Evolutionary conservation across 2,113 vertebrate genomes (phyloP).

Genomic region (Lanius collurio): DNA sequence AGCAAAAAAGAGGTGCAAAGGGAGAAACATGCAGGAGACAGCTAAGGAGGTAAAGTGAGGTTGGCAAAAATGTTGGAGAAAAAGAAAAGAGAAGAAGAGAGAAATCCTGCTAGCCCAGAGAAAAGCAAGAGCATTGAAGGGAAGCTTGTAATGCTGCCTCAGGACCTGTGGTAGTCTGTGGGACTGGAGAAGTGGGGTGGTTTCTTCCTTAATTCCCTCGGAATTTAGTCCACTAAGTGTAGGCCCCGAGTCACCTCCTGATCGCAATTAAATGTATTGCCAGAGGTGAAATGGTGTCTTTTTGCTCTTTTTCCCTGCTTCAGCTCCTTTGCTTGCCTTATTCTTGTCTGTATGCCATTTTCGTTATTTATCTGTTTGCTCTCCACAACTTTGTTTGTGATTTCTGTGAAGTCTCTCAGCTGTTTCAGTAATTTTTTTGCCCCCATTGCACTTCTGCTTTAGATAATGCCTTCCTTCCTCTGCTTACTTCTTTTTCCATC

Average conservation of each 20-base stretch:
- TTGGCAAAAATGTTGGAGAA: not conserved
- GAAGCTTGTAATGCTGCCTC: not conserved
- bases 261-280: not conserved
- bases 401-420: not conserved
- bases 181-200: not conserved
- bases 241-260: not conserved
- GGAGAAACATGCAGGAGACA: not conserved
- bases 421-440: not conserved
- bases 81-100: not conserved
- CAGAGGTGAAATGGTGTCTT: not conserved
- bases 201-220: not conserved
- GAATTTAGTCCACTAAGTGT: not conserved
- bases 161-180: not conserved
- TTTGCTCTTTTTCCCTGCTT: not conserved
- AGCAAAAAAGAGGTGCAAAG: not conserved
- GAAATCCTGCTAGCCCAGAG: not conserved
- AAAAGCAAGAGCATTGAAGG: not conserved
- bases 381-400: not conserved
- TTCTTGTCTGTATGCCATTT: not conserved
- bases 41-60: not conserved
- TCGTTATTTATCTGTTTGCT: not conserved
- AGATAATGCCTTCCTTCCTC: not conserved
- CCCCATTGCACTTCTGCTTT: not conserved
- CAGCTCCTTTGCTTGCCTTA: not conserved
- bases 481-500: constrained; percentile 34